A percentile compares a stretch with the other conserved stretches of the same genome.
Conservation (phyloP, 1,140 invertebrate species). For the Grapholita molesta region DNA sequence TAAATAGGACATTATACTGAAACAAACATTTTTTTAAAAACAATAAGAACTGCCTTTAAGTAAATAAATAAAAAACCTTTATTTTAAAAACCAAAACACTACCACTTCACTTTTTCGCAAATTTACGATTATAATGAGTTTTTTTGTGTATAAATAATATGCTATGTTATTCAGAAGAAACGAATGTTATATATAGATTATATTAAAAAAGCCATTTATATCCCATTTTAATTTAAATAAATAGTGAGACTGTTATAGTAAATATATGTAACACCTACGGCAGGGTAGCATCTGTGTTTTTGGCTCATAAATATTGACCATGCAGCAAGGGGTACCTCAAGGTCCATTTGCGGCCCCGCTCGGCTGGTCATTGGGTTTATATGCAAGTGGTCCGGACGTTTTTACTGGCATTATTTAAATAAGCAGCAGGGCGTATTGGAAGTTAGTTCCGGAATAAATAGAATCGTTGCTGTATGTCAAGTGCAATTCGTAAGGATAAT, state of each 20-base stretch:
- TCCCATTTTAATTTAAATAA: not conserved
- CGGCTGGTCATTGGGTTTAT: constrained; percentile 9
- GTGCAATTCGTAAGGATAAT: not conserved
- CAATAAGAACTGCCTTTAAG: too few species aligned
- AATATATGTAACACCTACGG: not conserved
- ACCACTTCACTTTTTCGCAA: too few species aligned
- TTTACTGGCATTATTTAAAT: constrained; percentile 2
- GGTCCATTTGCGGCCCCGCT: not conserved
- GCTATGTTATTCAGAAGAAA: too few species aligned
- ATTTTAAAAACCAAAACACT: too few species aligned
- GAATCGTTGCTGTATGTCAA: not conserved
- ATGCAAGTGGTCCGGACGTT: not conserved
- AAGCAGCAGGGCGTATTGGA: not conserved
- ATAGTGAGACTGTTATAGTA: too few species aligned
- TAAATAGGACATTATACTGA: too few species aligned
- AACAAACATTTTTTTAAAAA: too few species aligned
- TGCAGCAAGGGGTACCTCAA: not conserved
- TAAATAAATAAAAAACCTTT: too few species aligned
- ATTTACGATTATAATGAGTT: too few species aligned
- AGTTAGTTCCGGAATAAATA: not conserved
- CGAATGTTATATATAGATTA: too few species aligned
- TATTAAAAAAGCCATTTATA: too few species aligned
- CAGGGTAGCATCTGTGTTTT: not conserved
- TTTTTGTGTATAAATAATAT: too few species aligned
- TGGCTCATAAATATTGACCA: constrained; percentile 1